Evolutionary conservation across 2,113 vertebrate genomes (phyloP), one percentile per base, ranked within the genome.

Genomic region (Anguilla rostrata): DNA sequence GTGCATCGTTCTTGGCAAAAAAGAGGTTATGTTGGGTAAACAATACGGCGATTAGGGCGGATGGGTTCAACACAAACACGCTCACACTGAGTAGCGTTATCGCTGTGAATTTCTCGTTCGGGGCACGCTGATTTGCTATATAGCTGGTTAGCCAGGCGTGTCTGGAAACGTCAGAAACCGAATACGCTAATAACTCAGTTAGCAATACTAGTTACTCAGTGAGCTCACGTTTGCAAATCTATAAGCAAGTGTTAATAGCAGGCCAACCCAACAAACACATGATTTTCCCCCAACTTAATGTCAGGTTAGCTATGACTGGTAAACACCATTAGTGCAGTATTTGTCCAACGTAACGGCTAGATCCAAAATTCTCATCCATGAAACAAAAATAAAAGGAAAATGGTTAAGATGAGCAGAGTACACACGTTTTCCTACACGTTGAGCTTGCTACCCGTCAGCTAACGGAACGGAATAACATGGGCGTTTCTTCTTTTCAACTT

Each of bases 401-500:
- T 3, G 1, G 60, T 3, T 26, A 1, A 66, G 8, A 66, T 3
- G 60, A 66, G 18, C 60, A 9, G 60, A 26, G 60, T 22, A 66
- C 5, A 22, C 8, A 66, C 15, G 18, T 26, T 66, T 66, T 66
- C 18, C 4, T 66, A 22, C 60, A 26, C 22, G 60, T 66, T 66
- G 1, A 66, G 20, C 22, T 8, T 9, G 20, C 22, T 66, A 20
- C 60, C 16, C 22, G 22, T 66, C 60, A 20, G 22, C 5, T 66
- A 66, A 66, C 60, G 22, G 0, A 66, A 26, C 84, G 78, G 84
- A 87, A 91, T 87, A 92, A 90, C 94, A 95, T 93, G 93, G 95
- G 93, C 93, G 94, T 95, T 94, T 94, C 93, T 94, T 86, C 86
- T 82, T 86, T 46, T 18, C 15, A 56, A 85, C 89, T 88, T 86